Evolutionary conservation across 2,888 invertebrate genomes (phyloP).

Genomic region (Caenorhabditis sp.): DNA sequence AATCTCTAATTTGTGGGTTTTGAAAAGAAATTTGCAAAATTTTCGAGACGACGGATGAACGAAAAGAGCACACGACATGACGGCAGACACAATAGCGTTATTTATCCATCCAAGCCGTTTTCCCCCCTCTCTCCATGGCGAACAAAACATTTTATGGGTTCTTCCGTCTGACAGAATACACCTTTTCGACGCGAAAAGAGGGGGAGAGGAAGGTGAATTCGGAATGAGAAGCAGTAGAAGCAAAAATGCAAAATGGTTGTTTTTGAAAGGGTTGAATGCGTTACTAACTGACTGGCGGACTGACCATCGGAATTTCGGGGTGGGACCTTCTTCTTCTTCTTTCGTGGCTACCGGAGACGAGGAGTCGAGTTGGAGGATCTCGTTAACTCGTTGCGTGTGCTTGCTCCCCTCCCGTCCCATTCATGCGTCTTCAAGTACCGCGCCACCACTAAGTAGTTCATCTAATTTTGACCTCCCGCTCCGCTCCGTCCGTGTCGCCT

Average conservation of each 20-base stretch:
- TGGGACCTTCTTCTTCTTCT: not conserved
- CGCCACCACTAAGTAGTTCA: conserved; percentile 60
- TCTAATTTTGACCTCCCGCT: conserved; percentile 59
- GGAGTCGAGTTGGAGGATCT: too few relatives aligned
- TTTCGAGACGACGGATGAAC: not conserved
- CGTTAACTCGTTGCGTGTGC: conserved; percentile 59
- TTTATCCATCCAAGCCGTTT: conserved; percentile 19
- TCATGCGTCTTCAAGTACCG: conserved; percentile 50
- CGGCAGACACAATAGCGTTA: conserved; percentile 30
- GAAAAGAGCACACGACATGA: not conserved
- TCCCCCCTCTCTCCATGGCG: conserved; percentile 59
- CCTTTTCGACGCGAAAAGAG: not conserved
- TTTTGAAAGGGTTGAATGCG: not conserved
- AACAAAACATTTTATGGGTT: conserved; percentile 53
- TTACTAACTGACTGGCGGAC: not conserved
- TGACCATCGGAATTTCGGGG: not conserved
- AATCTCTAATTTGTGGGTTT: conserved; percentile 47
- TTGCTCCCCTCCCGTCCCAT: conserved; percentile 29
- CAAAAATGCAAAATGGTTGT: not conserved
- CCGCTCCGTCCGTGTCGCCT: too few relatives aligned
- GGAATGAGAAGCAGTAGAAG: conserved; percentile 17
- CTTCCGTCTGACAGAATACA: conserved; percentile 23
- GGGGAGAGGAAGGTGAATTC: not conserved
- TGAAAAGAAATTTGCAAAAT: conserved; percentile 47
- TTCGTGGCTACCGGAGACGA: conserved; percentile 38